These are phyloP conservation scores for Phaethornis superciliosus DNA, from an alignment of 2,113 vertebrate genomes.

Conservation along the genomic window DNA sequence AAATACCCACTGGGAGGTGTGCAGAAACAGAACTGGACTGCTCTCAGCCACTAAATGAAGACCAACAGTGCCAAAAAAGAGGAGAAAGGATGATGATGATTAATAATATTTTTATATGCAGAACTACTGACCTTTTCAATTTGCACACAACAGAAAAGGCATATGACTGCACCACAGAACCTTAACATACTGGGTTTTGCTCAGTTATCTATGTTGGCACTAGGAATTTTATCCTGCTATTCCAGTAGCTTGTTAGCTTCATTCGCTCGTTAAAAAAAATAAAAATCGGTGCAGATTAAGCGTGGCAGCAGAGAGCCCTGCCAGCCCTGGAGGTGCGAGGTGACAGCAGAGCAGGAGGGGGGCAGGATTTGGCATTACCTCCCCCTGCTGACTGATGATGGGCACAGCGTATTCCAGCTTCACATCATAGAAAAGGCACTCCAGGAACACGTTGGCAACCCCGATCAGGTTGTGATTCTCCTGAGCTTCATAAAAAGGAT, in stretches of 20 bases:
- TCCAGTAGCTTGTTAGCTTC: neutral
- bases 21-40: neutral
- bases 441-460: slow-evolving; percentile 94
- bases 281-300: too few species aligned
- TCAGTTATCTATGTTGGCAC: neutral
- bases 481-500: slow-evolving; percentile 95
- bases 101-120: neutral
- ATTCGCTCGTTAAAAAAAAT: too few species aligned
- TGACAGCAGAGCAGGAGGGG: too few species aligned
- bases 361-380: slow-evolving; percentile 77
- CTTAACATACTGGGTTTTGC: neutral
- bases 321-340: neutral
- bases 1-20: neutral
- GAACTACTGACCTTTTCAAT: neutral
- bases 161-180: neutral
- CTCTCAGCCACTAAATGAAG: neutral
- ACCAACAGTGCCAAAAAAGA: neutral
- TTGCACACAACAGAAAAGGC: neutral
- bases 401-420: slow-evolving; percentile 96
- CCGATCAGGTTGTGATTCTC: slow-evolving; percentile 98
- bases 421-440: slow-evolving; percentile 94
- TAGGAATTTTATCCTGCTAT: neutral
- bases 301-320: neutral
- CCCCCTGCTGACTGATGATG: slow-evolving; percentile 99
- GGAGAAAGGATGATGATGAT: neutral